phyloP scores from a whole-genome alignment of 2,113 vertebrate genomes.

The Strix aluco region DNA sequence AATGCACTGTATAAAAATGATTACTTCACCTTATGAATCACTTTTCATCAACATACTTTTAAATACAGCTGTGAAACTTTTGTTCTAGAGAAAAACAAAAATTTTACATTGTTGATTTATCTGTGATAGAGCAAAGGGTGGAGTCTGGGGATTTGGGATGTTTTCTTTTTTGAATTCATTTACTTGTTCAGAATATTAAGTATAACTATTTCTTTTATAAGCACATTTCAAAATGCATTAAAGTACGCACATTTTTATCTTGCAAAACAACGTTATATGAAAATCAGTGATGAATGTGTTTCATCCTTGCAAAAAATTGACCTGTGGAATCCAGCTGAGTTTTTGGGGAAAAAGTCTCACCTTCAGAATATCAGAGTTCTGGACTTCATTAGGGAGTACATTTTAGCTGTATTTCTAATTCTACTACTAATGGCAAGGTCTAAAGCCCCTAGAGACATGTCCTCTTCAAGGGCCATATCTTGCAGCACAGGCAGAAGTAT shows the following conservation, averaged over 20 bases:
- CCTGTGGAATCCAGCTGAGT: neutral
- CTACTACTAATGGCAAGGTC: neutral
- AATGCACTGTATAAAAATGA: conserved; percentile 30
- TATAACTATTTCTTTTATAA: neutral
- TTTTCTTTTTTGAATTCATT: neutral
- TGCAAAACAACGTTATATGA: neutral
- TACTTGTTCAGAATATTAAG: neutral
- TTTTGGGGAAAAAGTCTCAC: neutral
- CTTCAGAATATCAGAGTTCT: neutral
- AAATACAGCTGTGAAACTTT: conserved; percentile 46
- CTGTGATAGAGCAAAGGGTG: neutral
- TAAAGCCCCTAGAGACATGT: neutral
- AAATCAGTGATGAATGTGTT: neutral
- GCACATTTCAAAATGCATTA: neutral
- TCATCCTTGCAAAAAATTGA: neutral
- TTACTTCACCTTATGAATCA: conserved; percentile 66
- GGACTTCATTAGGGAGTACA: neutral
- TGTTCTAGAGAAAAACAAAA: conserved; percentile 32
- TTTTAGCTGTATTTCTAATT: neutral
- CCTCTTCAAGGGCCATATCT: neutral
- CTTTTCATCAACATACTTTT: conserved; percentile 47
- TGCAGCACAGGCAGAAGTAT: neutral
- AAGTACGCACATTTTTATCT: neutral
- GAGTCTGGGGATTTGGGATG: neutral
- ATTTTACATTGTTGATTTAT: conserved; percentile 30